Evolutionary conservation across 2,888 invertebrate genomes (phyloP), one percentile per base, ranked within the genome.

Genomic region (Boloria selene): DNA sequence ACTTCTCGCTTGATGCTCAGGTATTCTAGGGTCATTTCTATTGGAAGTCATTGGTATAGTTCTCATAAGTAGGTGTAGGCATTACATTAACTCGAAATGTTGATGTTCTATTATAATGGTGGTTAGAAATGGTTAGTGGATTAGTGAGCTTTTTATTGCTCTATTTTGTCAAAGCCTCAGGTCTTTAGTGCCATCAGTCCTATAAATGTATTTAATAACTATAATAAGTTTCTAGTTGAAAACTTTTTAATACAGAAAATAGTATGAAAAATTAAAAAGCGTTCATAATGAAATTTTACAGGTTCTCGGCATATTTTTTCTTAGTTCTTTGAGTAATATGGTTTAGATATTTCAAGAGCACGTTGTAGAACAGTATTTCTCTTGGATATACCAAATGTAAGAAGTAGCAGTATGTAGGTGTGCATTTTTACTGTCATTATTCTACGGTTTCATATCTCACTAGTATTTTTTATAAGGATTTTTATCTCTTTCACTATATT

Each of bases 401-500:
- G 42, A 17, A 44, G 22, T 22, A n/a, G 22, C 10, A 45, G n/a
- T 45, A 22, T 45, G 13, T 45, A 56, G 56, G 44, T 26, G 26
- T 22, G 16, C 31, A n/a, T 16, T 54, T 56, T 45, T 56, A 45
- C 45, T 22, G 18, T 56, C 10, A 38, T 38, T 22, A 61, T 56
- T 63, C 18, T 22, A 60, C 18, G 61, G 38, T n/a, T 26, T 52
- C 60, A 52, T 64, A 22, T 55, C 56, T 58, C 47, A 52, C 52
- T 44, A 53, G 58, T 55, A 54, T 64, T 52, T 64, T 51, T 58
- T 17, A 44, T 64, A 52, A 58, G 26, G 51, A 60, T 64, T 50
- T 64, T 61, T 65, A 22, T 22, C 22, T 22, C 22, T 60, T 38
- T 66, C 59, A 62, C 62, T 55, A 13, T 53, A 81, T 83, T 82